These are phyloP conservation scores for Grammomys dolichurus DNA, from an alignment of 2,113 vertebrate genomes.

Conservation along the genomic window DNA sequence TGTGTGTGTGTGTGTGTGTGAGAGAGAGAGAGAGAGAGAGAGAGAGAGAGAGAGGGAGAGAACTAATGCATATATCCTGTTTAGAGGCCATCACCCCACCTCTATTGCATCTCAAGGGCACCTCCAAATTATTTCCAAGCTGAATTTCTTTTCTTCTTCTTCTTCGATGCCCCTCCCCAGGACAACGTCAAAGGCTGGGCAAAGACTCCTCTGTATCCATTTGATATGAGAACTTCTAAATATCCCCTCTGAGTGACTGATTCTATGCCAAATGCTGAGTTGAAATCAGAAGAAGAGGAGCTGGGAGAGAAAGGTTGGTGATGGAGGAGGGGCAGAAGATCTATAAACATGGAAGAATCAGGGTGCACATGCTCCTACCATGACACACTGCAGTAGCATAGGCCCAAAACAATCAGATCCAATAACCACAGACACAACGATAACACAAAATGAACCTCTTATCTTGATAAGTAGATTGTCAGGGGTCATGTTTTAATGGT, in stretches of 20 bases:
- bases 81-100: neutral
- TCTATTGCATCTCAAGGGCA: neutral
- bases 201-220: neutral
- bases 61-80: constrained; percentile 60
- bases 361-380: neutral
- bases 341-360: accelerated
- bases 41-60: neutral
- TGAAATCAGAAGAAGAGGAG: neutral
- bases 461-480: neutral
- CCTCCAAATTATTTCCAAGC: neutral
- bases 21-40: neutral
- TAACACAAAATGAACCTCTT: neutral
- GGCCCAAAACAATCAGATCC: neutral
- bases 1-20: too few relatives aligned
- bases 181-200: neutral
- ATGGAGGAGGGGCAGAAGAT: accelerated
- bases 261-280: neutral
- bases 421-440: neutral
- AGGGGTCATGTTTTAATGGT: neutral
- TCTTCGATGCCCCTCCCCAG: too few relatives aligned
- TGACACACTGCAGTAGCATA: neutral
- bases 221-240: accelerated
- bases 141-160: neutral
- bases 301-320: neutral
- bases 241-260: neutral